Evolutionary conservation across 2,113 vertebrate species (phyloP), one percentile per base, ranked within the genome.

Genomic region (Vicugna pacos): DNA sequence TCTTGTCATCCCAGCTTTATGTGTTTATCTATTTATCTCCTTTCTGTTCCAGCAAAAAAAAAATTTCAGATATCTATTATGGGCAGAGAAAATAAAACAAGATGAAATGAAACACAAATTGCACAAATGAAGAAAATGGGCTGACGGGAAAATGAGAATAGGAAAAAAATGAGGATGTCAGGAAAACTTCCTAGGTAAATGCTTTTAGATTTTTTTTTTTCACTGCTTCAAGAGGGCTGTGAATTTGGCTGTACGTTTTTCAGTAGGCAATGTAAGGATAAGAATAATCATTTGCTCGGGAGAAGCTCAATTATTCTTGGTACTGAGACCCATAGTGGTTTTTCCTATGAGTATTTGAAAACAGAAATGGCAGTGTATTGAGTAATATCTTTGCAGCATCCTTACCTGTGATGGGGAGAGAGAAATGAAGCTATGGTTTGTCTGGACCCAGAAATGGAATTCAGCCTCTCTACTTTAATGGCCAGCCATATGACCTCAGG

Each of bases 81-180:
- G 16, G 17, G 72, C 7, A 69, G 11, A 79, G 81, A 76, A 97
- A 73, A 87, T 73, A 90, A 88, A 85, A 62, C 80, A 95, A 77
- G 48, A 64, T 38, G 20, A 67, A 60, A 77, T 24, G n/a, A 89
- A 64, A 65, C 32, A 52, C 13, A 65, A 19, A 8, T 65, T 35
- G 70, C 16, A 56, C 1, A n/a, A 58, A 58, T 82, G 50, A 94
- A 89, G 83, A 79, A 82, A 75, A 42, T 14, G 7, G 24, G 2
- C 11, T 69, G 32, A 46, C 42, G 35, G 52, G 46, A 89, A 90
- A 64, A 81, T 58, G 67, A 73, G 79, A 67, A 38, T 56, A 65
- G 38, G 32, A 54, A 46, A 3, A 69, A 73, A 84, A 14, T 52
- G 30, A 52, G 5, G 8, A 35, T 42, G 35, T 48, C 50, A 69